phyloP scores from a whole-genome alignment of 2,797 vertebrate species.

The Podargus strigoides region DNA sequence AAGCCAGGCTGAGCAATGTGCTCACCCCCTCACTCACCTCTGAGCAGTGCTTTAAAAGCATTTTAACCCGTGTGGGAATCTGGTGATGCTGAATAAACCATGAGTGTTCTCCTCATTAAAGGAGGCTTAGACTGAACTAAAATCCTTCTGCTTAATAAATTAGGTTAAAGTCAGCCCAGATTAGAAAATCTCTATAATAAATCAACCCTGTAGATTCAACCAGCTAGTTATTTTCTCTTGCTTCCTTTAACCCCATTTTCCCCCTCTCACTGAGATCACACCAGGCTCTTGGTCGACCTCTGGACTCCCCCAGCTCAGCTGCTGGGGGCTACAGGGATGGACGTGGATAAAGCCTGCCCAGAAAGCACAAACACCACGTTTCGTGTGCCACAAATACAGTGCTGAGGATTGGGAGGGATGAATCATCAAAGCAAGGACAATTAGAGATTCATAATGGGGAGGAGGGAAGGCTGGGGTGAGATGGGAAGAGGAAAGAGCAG shows the following conservation, averaged over 20 bases:
- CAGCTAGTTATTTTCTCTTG: neutral
- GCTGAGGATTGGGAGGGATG: neutral
- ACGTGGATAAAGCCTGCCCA: neutral
- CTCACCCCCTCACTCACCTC: neutral
- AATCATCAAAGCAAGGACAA: neutral
- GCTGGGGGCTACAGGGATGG: neutral
- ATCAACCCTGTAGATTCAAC: neutral
- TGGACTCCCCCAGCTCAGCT: neutral
- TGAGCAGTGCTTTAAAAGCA: neutral
- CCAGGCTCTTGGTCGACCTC: fast-evolving
- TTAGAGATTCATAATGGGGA: neutral
- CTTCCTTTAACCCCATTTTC: neutral
- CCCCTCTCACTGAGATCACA: neutral
- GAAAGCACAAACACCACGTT: neutral
- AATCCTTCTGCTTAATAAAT: slow-evolving; percentile 13
- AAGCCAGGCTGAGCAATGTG: neutral
- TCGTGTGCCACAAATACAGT: neutral
- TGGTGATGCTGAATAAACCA: neutral
- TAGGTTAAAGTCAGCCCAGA: slow-evolving; percentile 14
- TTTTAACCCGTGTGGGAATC: neutral
- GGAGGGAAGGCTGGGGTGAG: neutral
- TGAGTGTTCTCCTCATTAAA: neutral
- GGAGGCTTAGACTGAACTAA: neutral
- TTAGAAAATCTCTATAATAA: neutral
- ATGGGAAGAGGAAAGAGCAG: neutral